Evolutionary conservation across 2,113 vertebrate genomes (phyloP).

Genomic region (Xiphophorus hellerii): DNA sequence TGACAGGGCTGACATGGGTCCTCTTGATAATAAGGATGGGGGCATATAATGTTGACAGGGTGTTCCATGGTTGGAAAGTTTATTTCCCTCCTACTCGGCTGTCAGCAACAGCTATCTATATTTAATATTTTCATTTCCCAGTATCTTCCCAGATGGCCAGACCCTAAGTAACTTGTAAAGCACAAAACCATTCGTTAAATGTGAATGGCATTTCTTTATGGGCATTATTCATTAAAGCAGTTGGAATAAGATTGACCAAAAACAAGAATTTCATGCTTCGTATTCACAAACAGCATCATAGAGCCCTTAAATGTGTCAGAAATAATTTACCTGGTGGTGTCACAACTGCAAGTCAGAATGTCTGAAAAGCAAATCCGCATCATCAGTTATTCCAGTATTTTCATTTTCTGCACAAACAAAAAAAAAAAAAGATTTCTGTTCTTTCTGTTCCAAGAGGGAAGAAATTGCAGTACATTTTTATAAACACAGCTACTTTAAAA

Average conservation of each 20-base stretch:
- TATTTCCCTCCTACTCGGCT: slow-evolving; percentile 57
- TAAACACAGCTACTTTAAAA: too few relatives aligned
- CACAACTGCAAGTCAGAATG: background rate
- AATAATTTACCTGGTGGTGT: background rate
- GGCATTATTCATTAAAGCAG: background rate
- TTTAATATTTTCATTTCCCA: slow-evolving; percentile 59
- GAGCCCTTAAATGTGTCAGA: background rate
- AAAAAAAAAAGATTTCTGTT: background rate
- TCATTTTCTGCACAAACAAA: background rate
- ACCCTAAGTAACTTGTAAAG: slow-evolving; percentile 23
- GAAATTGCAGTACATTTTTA: too few relatives aligned
- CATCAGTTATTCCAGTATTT: background rate
- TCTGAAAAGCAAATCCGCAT: background rate
- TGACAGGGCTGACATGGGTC: slow-evolving; percentile 64
- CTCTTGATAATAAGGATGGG: slow-evolving; percentile 69
- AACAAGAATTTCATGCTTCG: background rate
- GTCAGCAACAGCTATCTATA: slow-evolving; percentile 61
- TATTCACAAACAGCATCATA: background rate
- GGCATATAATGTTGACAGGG: slow-evolving; percentile 51
- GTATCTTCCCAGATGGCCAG: slow-evolving; percentile 34
- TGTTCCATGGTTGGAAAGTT: slow-evolving; percentile 62
- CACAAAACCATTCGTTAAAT: background rate
- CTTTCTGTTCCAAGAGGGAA: too few relatives aligned
- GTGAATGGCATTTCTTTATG: background rate
- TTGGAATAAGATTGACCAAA: background rate